Evolutionary conservation across 2,797 vertebrate genomes (phyloP), one percentile per base, ranked within the genome.

Genomic region (Monodelphis domestica): DNA sequence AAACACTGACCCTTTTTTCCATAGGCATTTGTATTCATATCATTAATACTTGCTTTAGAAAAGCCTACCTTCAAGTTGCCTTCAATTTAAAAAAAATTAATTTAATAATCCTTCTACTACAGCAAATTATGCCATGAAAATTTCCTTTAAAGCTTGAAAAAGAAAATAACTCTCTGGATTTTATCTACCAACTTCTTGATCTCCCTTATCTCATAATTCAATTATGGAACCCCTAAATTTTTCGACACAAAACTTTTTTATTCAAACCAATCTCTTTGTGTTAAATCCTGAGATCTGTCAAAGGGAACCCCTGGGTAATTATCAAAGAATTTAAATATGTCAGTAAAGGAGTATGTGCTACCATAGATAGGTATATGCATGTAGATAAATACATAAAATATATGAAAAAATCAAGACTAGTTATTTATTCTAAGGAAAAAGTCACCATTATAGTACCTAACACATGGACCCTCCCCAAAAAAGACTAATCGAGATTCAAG

Each of bases 31-130:
- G 91, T 50, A 50, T 26, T 84, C 95, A 95, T 91, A 95, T 94
- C 94, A 96, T 59, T 93, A 97, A 96, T 95, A 94, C 59, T 94
- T 93, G 51, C 91, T 96, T 94, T 93, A 59, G 7, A 88, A 89
- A 90, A 93, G 55, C 53, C 51, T 59, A 89, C 26, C 70, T 90
- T 63, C 63, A 29, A 93, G 57, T 55, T 78, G 45, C 21, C 17
- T 78, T 45, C n/a, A 45, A 10, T 38, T 70, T 78, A 78, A 78
- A 78, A 78, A 17, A 38, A 78, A 78, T 78, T 45, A 24, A 70
- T 59, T 12, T 30, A 59, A 59, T n/a, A 33, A 10, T 38, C 33
- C 38, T 45, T 70, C 7, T 45, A 38, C 5, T 38, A 26, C 38
- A 63, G 59, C 12, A 63, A n/a, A 63, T 5, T 1, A 70, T 21